Evolutionary conservation across 2,113 vertebrate genomes (phyloP).

Genomic region (Mormyrus lacerda): DNA sequence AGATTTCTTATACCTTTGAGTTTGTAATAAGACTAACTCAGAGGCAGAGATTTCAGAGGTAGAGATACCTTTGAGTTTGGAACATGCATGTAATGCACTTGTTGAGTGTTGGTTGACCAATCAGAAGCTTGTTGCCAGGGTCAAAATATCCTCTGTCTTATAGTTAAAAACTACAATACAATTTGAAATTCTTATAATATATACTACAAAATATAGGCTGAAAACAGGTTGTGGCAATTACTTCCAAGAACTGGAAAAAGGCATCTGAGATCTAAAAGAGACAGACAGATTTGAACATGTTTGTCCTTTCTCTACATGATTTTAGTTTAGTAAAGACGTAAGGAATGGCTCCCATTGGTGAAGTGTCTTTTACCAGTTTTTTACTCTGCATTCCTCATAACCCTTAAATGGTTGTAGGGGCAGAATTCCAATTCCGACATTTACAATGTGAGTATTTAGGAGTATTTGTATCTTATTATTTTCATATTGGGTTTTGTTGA

Average conservation of each 20-base stretch:
- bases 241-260: not conserved
- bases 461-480: not conserved
- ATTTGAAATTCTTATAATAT: not conserved
- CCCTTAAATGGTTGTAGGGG: not conserved
- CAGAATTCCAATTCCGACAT: not conserved
- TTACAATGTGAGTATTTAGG: not conserved
- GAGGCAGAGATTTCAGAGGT: too few species aligned
- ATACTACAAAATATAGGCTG: not conserved
- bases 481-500: not conserved
- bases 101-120: not conserved
- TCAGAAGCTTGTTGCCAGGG: not conserved
- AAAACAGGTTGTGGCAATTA: not conserved
- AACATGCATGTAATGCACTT: not conserved
- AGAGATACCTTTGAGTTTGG: too few species aligned
- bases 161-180: not conserved
- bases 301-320: not conserved
- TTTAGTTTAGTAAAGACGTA: not conserved
- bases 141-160: not conserved
- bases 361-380: not conserved
- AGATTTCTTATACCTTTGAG: not conserved
- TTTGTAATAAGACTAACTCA: not conserved
- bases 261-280: not conserved
- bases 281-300: not conserved
- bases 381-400: not conserved
- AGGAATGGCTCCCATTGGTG: not conserved